Base-by-base conservation (phyloP, 2,888 invertebrate genomes). In the Eupithecia vulgata region DNA sequence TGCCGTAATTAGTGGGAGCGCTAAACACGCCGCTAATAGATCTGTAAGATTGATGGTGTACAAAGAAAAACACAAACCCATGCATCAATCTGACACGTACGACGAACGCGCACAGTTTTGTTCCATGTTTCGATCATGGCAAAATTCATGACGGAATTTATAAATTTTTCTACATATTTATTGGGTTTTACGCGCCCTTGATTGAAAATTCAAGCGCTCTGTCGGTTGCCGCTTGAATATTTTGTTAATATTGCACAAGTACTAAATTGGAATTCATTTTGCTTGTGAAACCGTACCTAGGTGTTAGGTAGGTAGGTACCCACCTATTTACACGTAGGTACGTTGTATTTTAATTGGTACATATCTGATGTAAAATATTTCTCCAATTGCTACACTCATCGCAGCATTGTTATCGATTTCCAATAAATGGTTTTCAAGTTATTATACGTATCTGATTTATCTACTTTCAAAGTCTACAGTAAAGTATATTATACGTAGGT, bases 21-120 rank as follows among this genome's bases (percentile, higher is more conserved):
- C 85, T 90, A 89, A 90, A 88, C 88, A 89, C 88, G 90, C 88
- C 90, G 90, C 88, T 90, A 90, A 90, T 90, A 90, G 90, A 90
- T 89, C 88, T 85, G 82, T 80, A 87, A 90, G 90, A 90, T 90
- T 90, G 90, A 90, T 90, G 90, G 84, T 81, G 81, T 83, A 89
- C 88, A 90, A 90, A 90, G 89, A 90, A 90, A 90, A 89, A 89
- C 89, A 86, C 87, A 84, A 85, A 82, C 89, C 88, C 89, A 89
- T 90, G 88, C 90, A 90, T 90, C 90, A 90, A 90, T 89, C 88
- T 88, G 89, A 90, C 88, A 86, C 83, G 80, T 76, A 83, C 83
- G 82, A 81, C 82, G 85, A 74, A 77, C 76, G 76, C 70, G 52
- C 77, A 40, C 75, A 77, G 78, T 76, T 79, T 76, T 75, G 72